Evolutionary conservation across 2,113 vertebrate species (phyloP).

Genomic region (Leiothrix lutea): DNA sequence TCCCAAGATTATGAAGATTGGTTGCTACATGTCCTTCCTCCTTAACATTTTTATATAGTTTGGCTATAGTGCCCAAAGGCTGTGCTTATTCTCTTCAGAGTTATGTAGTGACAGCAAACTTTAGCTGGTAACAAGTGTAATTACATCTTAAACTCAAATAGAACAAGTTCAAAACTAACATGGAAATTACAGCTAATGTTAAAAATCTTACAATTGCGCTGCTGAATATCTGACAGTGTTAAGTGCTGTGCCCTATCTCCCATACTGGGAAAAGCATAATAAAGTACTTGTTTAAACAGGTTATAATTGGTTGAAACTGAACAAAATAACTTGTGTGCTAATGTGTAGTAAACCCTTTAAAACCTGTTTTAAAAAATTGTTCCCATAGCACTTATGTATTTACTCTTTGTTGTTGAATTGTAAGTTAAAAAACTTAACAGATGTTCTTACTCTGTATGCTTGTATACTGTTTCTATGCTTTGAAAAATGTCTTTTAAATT

Average conservation of each 20-base stretch:
- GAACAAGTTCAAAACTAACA: neutral
- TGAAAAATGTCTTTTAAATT: conserved; percentile 12
- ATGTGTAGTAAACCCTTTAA: neutral
- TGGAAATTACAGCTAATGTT: neutral
- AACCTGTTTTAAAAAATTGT: neutral
- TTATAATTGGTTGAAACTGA: neutral
- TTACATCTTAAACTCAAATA: neutral
- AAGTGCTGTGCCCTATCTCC: neutral
- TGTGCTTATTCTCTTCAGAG: neutral
- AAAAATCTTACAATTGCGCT: neutral
- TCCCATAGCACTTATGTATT: neutral
- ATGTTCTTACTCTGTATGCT: neutral
- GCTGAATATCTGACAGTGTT: neutral
- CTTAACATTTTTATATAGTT: neutral
- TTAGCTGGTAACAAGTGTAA: neutral
- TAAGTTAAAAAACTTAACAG: neutral
- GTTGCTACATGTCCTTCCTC: neutral
- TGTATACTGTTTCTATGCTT: neutral
- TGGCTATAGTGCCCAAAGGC: neutral
- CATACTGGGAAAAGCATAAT: neutral
- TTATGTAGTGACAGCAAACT: neutral
- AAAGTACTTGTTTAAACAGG: neutral
- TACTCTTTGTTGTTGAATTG: neutral
- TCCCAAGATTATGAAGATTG: neutral
- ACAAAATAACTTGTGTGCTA: neutral